Conservation (phyloP, 2,797 vertebrate species). For the Carapus acus region DNA sequence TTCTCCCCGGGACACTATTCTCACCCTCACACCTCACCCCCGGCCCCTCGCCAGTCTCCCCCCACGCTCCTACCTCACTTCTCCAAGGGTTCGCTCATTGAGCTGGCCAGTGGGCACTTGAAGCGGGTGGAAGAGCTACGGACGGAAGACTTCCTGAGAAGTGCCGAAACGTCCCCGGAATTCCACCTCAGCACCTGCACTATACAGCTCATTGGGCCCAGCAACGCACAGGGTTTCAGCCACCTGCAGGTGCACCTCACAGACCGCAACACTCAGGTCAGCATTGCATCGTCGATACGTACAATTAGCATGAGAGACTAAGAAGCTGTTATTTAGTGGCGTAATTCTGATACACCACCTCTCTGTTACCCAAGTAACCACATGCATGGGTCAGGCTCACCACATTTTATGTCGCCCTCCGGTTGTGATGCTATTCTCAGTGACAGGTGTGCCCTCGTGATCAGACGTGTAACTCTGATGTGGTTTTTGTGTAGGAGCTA, state of each 20-base stretch:
- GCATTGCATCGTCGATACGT: conserved; percentile 23
- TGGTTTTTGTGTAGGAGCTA: conserved; percentile 70
- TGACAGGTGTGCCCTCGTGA: conserved; percentile 2
- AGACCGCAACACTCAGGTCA: conserved; percentile 80
- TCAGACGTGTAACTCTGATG: conserved; percentile 37
- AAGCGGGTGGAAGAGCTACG: conserved; percentile 76
- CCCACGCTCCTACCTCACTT: conserved; percentile 80
- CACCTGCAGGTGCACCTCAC: conserved; percentile 77
- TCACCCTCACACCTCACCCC: conserved; percentile 40
- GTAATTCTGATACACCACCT: neutral
- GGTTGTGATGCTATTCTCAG: conserved; percentile 12
- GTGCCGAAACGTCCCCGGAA: conserved; percentile 73
- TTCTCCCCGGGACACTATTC: conserved; percentile 43
- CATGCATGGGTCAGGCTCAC: too few species aligned
- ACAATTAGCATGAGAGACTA: too few species aligned
- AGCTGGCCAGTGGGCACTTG: conserved; percentile 71
- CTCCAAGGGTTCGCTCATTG: conserved; percentile 78
- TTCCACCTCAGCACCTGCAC: conserved; percentile 80
- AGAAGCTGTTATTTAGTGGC: too few species aligned
- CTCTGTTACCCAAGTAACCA: too few species aligned
- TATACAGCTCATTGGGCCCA: conserved; percentile 68
- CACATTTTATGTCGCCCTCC: neutral
- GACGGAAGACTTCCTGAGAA: conserved; percentile 75
- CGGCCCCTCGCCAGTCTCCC: conserved; percentile 49
- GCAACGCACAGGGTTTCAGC: conserved; percentile 69